Base-by-base conservation (phyloP, 2,888 invertebrate genomes). In the Epinotia brunnichana region DNA sequence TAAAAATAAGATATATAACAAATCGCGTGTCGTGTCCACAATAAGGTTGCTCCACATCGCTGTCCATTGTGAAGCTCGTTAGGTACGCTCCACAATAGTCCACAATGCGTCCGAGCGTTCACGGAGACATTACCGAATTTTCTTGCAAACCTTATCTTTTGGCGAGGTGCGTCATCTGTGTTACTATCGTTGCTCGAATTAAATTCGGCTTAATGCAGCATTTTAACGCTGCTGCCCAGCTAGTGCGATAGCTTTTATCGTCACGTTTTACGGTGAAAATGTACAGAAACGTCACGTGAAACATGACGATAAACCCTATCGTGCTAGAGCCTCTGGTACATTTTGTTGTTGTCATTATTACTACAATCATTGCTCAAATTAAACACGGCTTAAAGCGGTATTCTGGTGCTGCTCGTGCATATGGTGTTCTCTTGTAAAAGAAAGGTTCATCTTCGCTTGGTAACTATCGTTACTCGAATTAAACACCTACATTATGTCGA, bases 1-100 rank as follows among this genome's bases (percentile, higher is more conserved):
- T 57, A 53, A 68, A 73, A 73, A 73, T 72, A 68, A 62, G 72
- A 63, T 73, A n/a, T n/a, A n/a, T n/a, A 63, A 68, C 68, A 57
- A 67, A 72, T 72, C 61, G 56, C 44, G 39, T 68, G 62, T 73
- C 72, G 68, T 73, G 57, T 21, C 71, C 56, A 73, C 71, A 72
- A 67, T 72, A 56, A 4, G 60, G 61, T 72, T 72, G 56, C 61
- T 53, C 67, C 71, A 72, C 67, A 56, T 48, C 11, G n/a, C 17
- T 39, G 53, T 41, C 67, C 67, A 67, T 72, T 72, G 71, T 72
- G 54, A 61, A 35, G 44, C 71, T 61, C 35, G 62, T 68, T 68
- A 68, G 62, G 67, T 57, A 68, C 57, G 68, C 24, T 56, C 21
- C 24, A 62, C 67, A 72, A 72, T 57, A 19, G 51, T 35, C 41